A percentile compares a stretch with the other conserved stretches of the same genome.
Evolutionary conservation across 2,113 vertebrate genomes (phyloP).

Genomic region (Dipodomys merriami): DNA sequence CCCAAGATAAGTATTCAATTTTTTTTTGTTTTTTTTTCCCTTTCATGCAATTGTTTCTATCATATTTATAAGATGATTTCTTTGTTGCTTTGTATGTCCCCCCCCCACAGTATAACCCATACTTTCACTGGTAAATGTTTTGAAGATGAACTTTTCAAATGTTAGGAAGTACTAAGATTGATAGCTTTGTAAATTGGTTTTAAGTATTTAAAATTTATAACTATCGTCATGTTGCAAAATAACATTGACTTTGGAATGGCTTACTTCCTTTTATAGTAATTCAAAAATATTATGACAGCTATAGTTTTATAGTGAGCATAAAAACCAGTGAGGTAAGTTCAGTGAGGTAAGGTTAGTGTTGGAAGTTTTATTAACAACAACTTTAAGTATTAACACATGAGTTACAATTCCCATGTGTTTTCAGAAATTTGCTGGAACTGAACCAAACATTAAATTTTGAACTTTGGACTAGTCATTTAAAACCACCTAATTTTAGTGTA

Average conservation of each 20-base stretch:
- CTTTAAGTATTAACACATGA: conserved; percentile 85
- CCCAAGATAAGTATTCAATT: too few relatives aligned
- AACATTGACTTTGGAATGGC: conserved; percentile 86
- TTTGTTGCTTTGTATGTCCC: too few relatives aligned
- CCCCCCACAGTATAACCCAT: too few relatives aligned
- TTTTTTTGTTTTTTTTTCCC: too few relatives aligned
- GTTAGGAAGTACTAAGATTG: conserved; percentile 79
- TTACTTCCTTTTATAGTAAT: conserved; percentile 87
- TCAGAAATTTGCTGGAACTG: conserved; percentile 84
- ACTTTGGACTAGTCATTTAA: conserved; percentile 83
- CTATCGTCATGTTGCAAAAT: conserved; percentile 86
- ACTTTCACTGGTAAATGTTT: conserved; percentile 41
- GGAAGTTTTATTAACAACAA: conserved; percentile 89
- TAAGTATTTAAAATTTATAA: conserved; percentile 87
- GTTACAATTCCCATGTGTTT: conserved; percentile 86
- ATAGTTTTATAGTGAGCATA: conserved; percentile 87
- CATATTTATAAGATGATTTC: too few relatives aligned
- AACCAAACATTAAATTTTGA: conserved; percentile 83
- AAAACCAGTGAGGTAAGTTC: conserved; percentile 88
- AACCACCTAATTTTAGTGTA: conserved; percentile 83
- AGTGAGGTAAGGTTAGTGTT: conserved; percentile 88
- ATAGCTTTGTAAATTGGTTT: conserved; percentile 83
- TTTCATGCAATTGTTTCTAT: too few relatives aligned
- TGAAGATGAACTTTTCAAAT: conserved; percentile 76
- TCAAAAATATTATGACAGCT: conserved; percentile 88